These are phyloP conservation scores for Menidia beryllina DNA, from an alignment of 2,113 vertebrate genomes.

Conservation along the genomic window DNA sequence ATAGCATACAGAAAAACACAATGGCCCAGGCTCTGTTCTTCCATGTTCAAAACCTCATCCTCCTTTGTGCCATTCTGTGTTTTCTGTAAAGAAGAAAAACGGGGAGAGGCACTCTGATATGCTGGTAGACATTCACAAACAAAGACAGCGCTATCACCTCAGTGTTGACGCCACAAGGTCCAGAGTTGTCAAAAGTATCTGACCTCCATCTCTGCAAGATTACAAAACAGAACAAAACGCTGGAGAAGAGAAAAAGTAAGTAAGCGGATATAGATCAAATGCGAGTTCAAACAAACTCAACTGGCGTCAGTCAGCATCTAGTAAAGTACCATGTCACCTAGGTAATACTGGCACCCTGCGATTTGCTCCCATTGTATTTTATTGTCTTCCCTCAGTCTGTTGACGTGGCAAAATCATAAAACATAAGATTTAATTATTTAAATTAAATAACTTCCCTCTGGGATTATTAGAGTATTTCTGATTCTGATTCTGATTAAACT, in stretches of 20 bases:
- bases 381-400: slow-evolving; percentile 28
- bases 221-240: slow-evolving; percentile 39
- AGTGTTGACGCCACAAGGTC: slow-evolving; percentile 83
- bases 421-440: slow-evolving; percentile 43
- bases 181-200: slow-evolving; percentile 84
- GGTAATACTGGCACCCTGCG: slow-evolving; percentile 54
- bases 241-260: slow-evolving; percentile 40
- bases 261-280: slow-evolving; percentile 75
- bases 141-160: slow-evolving; percentile 74
- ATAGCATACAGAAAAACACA: slow-evolving; percentile 31
- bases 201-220: slow-evolving; percentile 74
- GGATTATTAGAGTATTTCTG: too few species aligned
- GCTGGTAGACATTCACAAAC: slow-evolving; percentile 71
- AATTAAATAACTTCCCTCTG: too few species aligned
- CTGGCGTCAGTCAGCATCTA: slow-evolving; percentile 42
- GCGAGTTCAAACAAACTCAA: slow-evolving; percentile 73
- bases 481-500: too few species aligned
- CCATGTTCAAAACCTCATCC: slow-evolving; percentile 35
- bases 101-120: slow-evolving; percentile 62
- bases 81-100: slow-evolving; percentile 18
- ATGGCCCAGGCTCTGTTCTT: slow-evolving; percentile 14
- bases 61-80: slow-evolving; percentile 38
- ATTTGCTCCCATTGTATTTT: slow-evolving; percentile 18
- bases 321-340: slow-evolving; percentile 79
- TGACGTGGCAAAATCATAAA: slow-evolving; percentile 22